Base-by-base conservation (phyloP, 1,140 invertebrate genomes). In the Polyergus mexicanus region DNA sequence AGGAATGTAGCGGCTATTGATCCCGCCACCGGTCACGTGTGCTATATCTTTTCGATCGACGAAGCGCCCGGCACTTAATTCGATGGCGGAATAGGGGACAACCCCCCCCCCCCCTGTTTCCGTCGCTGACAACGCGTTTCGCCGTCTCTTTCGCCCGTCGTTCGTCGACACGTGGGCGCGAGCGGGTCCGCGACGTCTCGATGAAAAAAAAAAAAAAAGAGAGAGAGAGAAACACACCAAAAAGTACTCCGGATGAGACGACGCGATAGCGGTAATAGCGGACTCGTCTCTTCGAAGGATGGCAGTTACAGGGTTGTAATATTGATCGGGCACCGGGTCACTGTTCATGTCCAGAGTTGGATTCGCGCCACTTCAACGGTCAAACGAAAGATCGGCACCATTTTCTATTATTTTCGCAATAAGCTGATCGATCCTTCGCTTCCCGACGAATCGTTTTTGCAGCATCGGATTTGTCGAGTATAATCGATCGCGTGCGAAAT, bases 41-140 rank as follows among this genome's bases (percentile, higher is more conserved):
- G 78, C 68, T 83, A 83, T 83, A 83, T 83, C 78, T 83, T 83
- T 83, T 83, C 78, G 78, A 83, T 83, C 78, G 68, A 38, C 78
- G 66, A 83, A 74, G 78, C 47, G 47, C 47, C 56, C 54, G 54
- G 78, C 38, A 83, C 78, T 83, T 83, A 83, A 83, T 83, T 83
- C 68, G 78, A 83, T 58, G 78, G 78, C 25, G 68, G 68, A 69
- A 83, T 83, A 41, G 54, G 68, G 47, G 16, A 16, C 16, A 51
- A 0, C 38, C 58, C 10, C 38, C 28, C 11, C 62, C 16, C 16
- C 54, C 54, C 19, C 68, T 60, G 54, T 72, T 83, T 83, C 68
- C 54, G 54, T 83, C 68, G 78, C 78, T 83, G 78, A 83, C 68
- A 72, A 83, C 68, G 78, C 78, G 68, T 81, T 81, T 81, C 47